Evolutionary conservation across 64 coral and sea anemone genomes (phyloP).

Genomic region (Dendronephthya gigantea): DNA sequence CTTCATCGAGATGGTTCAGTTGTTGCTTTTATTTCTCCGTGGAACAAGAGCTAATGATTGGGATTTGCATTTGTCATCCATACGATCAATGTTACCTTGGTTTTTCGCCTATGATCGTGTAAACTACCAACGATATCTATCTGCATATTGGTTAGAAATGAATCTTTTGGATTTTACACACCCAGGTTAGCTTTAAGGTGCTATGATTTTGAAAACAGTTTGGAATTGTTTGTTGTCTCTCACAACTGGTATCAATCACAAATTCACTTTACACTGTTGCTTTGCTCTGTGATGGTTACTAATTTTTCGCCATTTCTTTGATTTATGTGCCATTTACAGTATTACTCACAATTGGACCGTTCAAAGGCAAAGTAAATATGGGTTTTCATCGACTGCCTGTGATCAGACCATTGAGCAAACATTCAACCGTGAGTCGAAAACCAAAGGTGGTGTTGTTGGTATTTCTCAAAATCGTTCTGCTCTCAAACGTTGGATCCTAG

Average conservation of each 20-base stretch:
- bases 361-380: neutral
- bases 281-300: neutral
- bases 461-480: neutral
- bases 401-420: constrained; percentile 14
- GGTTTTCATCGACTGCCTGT: constrained; percentile 6
- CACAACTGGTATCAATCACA: neutral
- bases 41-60: neutral
- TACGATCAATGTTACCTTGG: neutral
- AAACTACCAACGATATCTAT: constrained; percentile 7
- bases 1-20: neutral
- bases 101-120: neutral
- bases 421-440: constrained; percentile 6
- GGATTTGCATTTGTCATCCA: neutral
- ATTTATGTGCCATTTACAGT: neutral
- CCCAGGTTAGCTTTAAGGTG: neutral
- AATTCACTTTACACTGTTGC: neutral
- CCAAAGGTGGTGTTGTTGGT: neutral
- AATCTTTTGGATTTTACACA: neutral
- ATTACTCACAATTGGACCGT: constrained; percentile 14
- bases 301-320: neutral
- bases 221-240: neutral
- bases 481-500: neutral
- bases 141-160: neutral
- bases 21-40: neutral
- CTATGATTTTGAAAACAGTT: neutral